Percentiles rank a stretch among this genome's conserved stretches.
These are phyloP conservation scores for Lepidurus apus DNA, from an alignment of 1,140 invertebrate genomes.

Conservation along the genomic window DNA sequence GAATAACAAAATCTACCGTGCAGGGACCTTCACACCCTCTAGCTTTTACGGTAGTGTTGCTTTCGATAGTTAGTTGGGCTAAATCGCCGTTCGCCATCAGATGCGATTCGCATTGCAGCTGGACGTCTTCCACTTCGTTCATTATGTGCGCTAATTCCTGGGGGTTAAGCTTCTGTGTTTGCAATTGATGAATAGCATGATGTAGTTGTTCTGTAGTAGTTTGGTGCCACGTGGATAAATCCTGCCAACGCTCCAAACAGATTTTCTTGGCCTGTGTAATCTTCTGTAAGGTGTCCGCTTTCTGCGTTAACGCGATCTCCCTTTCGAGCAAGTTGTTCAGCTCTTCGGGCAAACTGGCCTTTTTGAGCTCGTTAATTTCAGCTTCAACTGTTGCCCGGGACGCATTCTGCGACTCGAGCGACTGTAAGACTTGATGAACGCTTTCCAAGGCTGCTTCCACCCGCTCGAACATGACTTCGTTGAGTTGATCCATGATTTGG, in stretches of 20 bases:
- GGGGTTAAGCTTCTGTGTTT: conserved; percentile 63
- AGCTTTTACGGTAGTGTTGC: conserved; percentile 56
- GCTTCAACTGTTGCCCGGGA: conserved; percentile 67
- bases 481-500: conserved; percentile 65
- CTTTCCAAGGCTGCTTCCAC: conserved; percentile 70
- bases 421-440: conserved; percentile 69
- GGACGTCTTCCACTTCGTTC: conserved; percentile 53
- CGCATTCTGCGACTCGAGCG: conserved; percentile 70
- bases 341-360: conserved; percentile 63
- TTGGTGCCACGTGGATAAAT: conserved; percentile 71
- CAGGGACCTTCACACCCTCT: conserved; percentile 59
- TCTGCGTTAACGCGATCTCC: conserved; percentile 56
- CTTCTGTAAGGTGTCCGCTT: conserved; percentile 55
- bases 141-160: conserved; percentile 50
- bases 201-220: conserved; percentile 72
- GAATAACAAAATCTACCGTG: conserved; percentile 60
- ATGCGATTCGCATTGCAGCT: conserved; percentile 61
- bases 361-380: conserved; percentile 69
- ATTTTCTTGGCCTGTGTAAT: conserved; percentile 67
- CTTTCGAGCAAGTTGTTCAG: conserved; percentile 63
- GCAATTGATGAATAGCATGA: conserved; percentile 71
- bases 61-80: conserved; percentile 57
- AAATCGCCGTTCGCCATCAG: conserved; percentile 60
- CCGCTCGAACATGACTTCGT: conserved; percentile 71
- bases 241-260: conserved; percentile 73